Evolutionary conservation across 2,888 invertebrate species (phyloP), one percentile per base, ranked within the genome.

Genomic region (Pheosia gnoma): DNA sequence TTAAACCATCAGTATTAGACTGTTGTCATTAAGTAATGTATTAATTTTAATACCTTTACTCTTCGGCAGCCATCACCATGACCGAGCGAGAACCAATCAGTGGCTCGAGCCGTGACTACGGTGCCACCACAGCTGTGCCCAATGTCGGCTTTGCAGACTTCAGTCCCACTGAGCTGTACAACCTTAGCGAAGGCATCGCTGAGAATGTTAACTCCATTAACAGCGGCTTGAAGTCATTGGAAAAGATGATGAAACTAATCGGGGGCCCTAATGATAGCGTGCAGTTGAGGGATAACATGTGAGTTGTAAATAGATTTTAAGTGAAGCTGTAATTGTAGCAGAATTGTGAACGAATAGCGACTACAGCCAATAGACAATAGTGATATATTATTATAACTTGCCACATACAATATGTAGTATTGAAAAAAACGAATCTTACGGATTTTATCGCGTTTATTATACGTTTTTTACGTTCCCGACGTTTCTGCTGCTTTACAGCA

Each of bases 151-250:
- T 96, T 70, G 94, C 95, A 8, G 96, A 95, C 67, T 96, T 96
- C 82, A 96, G 96, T 77, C 96, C 96, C 4, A 95, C 96, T 3
- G 97, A 97, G 86, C 95, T 97, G 68, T 96, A 96, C 84, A 96
- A 95, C 80, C 89, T 97, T 57, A 96, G 96, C 81, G 97, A 97
- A 84, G 96, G 96, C 78, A 96, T 98, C 64, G 97, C 96, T 0
- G 96, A 97, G 61, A 97, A 97, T 86, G 96, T 98, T 60, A 96
- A 96, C 80, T 95, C 96, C 0, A 96, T 98, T 59, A 96, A 96
- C 80, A 95, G 95, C 55, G 96, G 96, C 68, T 95, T 96, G 83
- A 95, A 95, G 75, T 94, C 94, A 5, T 86, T 98, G 72, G 97
- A 97, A 82, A 96, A 95, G 82, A 95, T 96, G 75, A 90, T 96